Evolutionary conservation across 2,797 vertebrate genomes (phyloP), one percentile per base, ranked within the genome.

Genomic region (Melanogrammus aeglefinus): DNA sequence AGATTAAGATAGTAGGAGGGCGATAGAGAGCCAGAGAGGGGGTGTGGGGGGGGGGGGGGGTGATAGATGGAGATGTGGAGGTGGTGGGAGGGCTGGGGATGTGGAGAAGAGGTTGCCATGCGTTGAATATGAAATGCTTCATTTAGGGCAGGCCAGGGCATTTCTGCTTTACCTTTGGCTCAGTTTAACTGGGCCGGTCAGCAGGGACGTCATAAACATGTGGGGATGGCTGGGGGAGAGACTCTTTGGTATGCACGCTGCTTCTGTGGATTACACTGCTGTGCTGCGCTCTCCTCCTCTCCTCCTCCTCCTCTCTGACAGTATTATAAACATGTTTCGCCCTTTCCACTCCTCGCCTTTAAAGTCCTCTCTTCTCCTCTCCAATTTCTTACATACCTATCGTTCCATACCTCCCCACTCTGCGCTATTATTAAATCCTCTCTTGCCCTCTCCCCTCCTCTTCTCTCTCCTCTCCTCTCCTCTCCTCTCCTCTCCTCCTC

Each of bases 51-150:
- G n/a, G n/a, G n/a, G 35, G 7, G 2, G 31, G 3, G 13, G 77
- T 82, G 80, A 87, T 86, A 83, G 87, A 90, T 79, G 78, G 75
- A 81, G 75, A 76, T 77, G 73, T 74, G 83, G 21, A 35, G 16
- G 57, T 78, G 84, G 83, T 75, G 79, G 81, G 85, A 86, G 78
- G 77, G 81, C 87, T 90, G 82, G 80, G 87, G 84, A 88, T 84
- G 74, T 80, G 79, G 44, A 66, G 75, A 38, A 57, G 74, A 77
- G 78, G 76, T n/a, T 78, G 70, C 76, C 66, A 84, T 90, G 88
- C 77, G 86, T 73, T 86, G 91, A 90, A 91, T 91, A 84, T 89
- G 78, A 90, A 91, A 86, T 39, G 81, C 71, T 35, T 86, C 81
- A 87, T 91, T 90, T 79, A 75, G 78, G 3, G 57, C 80, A 71